Conservation (phyloP, 2,113 vertebrate species). For the Apodemus sylvaticus region DNA sequence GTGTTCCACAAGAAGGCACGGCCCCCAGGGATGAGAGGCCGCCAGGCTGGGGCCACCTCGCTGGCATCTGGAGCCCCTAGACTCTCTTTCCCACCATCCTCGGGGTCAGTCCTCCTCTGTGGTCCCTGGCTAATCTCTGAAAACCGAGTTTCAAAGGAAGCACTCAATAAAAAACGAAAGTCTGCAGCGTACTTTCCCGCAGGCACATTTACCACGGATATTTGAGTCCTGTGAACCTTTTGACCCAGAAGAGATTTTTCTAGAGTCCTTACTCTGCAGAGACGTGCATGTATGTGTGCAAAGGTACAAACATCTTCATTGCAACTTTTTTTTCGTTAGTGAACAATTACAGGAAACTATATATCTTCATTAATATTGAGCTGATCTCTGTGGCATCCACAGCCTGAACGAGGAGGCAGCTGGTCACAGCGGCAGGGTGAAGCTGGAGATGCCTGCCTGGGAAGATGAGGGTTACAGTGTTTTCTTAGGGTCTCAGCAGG, state of each 20-base stretch:
- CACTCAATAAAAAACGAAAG: background rate
- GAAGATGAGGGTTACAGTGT: background rate
- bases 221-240: background rate
- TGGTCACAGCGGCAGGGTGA: background rate
- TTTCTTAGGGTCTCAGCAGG: background rate
- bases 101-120: background rate
- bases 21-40: constrained; percentile 44
- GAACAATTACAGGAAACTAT: background rate
- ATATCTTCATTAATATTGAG: background rate
- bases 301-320: background rate
- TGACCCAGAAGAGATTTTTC: background rate
- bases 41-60: constrained; percentile 51
- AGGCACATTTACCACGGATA: background rate
- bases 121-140: background rate
- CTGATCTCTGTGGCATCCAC: background rate
- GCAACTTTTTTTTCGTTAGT: background rate
- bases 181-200: background rate
- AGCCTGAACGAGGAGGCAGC: background rate
- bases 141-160: background rate
- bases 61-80: background rate
- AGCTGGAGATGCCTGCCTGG: background rate
- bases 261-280: background rate
- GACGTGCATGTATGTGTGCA: too few relatives aligned
- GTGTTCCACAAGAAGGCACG: background rate
- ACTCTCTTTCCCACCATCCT: background rate